Evolutionary conservation across 2,797 vertebrate genomes (phyloP).

Genomic region (Prunella strophiata): DNA sequence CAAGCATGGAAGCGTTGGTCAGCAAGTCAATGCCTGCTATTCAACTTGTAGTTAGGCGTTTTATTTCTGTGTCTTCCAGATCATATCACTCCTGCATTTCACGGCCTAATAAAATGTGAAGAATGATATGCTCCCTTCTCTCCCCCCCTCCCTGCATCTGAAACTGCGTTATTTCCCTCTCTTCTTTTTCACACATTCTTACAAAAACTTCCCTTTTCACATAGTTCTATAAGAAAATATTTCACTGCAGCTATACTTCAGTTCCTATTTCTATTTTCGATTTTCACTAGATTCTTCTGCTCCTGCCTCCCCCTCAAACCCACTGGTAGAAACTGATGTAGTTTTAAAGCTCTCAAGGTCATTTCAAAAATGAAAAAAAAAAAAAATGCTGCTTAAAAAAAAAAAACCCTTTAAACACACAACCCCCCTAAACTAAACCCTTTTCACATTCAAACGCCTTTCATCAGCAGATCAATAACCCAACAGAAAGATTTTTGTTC

Average conservation of each 20-base stretch:
- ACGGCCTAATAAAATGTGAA: slow-evolving; percentile 69
- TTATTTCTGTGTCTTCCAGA: slow-evolving; percentile 65
- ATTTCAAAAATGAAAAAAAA: slow-evolving; percentile 20
- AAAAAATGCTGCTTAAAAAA: background rate
- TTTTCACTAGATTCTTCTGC: slow-evolving; percentile 56
- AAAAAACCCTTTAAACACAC: background rate
- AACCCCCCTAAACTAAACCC: slow-evolving; percentile 37
- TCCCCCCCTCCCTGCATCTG: background rate
- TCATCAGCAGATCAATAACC: slow-evolving; percentile 60
- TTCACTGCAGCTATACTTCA: slow-evolving; percentile 58
- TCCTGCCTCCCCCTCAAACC: slow-evolving; percentile 30
- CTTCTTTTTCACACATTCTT: slow-evolving; percentile 64
- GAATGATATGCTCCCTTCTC: slow-evolving; percentile 46
- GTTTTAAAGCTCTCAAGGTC: slow-evolving; percentile 61
- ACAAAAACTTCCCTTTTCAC: slow-evolving; percentile 79
- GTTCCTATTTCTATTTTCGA: slow-evolving; percentile 72
- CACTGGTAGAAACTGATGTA: slow-evolving; percentile 44
- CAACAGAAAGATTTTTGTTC: slow-evolving; percentile 51
- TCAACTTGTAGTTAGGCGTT: slow-evolving; percentile 68
- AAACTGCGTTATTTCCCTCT: slow-evolving; percentile 68
- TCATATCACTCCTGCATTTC: slow-evolving; percentile 54
- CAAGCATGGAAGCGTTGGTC: slow-evolving; percentile 66
- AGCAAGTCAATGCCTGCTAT: slow-evolving; percentile 76
- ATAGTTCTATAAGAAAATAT: slow-evolving; percentile 61
- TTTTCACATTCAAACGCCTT: slow-evolving; percentile 51